Conservation (phyloP, 2,797 vertebrate genomes). For the Columba guinea region DNA sequence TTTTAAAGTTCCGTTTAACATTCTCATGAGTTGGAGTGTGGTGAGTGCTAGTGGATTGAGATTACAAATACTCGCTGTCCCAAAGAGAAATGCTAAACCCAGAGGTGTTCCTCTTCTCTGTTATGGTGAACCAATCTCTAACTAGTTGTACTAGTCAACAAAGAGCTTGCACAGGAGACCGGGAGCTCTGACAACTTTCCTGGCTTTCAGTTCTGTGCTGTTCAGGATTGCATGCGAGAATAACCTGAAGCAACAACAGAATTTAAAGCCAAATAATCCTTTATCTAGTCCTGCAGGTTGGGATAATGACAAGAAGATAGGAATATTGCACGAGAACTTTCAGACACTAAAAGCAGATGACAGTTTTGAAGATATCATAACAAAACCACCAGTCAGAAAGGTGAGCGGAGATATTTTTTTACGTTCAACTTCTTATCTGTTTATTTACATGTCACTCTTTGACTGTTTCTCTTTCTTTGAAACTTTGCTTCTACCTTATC, state of each 20-base stretch:
- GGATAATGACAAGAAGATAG: slow-evolving; percentile 99
- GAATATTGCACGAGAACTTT: slow-evolving; percentile 96
- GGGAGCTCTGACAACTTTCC: neutral
- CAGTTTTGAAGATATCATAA: slow-evolving; percentile 94
- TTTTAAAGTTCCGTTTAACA: neutral
- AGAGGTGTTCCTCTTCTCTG: neutral
- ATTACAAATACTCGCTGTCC: neutral
- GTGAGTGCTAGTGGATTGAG: neutral
- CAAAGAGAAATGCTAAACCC: neutral
- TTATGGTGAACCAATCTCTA: neutral
- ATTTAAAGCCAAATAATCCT: slow-evolving; percentile 12
- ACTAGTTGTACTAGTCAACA: neutral
- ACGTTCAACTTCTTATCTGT: neutral
- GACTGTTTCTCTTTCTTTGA: neutral
- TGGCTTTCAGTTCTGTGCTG: neutral
- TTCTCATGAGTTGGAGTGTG: neutral
- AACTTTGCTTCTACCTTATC: neutral
- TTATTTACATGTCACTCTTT: neutral
- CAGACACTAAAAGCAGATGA: slow-evolving; percentile 94
- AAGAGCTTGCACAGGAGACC: neutral
- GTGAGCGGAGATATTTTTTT: slow-evolving; percentile 70
- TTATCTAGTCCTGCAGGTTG: slow-evolving; percentile 92
- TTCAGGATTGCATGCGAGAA: neutral
- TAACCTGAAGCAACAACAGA: neutral
- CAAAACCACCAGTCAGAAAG: slow-evolving; percentile 97